Base-by-base conservation (phyloP, 2,888 invertebrate species). In the Thalpophila matura region DNA sequence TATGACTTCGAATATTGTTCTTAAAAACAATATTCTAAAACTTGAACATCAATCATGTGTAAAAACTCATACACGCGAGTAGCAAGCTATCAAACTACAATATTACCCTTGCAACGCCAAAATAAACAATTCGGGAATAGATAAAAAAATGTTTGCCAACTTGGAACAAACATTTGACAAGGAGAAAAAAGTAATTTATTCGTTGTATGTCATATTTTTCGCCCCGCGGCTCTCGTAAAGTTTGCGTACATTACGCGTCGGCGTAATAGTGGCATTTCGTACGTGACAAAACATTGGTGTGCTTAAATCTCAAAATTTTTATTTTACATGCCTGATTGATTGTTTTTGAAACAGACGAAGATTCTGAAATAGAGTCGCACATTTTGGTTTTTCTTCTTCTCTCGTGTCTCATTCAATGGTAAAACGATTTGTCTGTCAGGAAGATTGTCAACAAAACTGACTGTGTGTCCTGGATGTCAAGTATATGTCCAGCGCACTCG, bases 141-240 rank as follows among this genome's bases (percentile, higher is more conserved):
- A 80, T 84, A 80, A 84, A 85, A 81, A 83, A 75, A 81, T 60
- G 45, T 55, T 54, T 24, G 27, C 14, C 42, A 77, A 78, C 72
- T 78, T 68, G 35, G 43, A 64, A 80, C 85, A 86, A 86, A 88
- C 83, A 85, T 74, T 73, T 78, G 75, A 80, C 79, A 80, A 79
- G 79, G 81, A 79, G 82, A 79, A 76, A 83, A 88, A 86, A 74
- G 86, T 88, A 86, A 90, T 89, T 89, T 91, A 88, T 89, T 88
- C 85, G 81, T 76, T 81, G 81, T 88, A 86, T 83, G 86, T 90
- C 89, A 88, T 84, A 81, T 85, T 86, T 82, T 70, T 70, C 74
- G 76, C 74, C 82, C 77, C 71, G 57, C 59, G 74, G 77, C 62
- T 57, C 65, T 81, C 81, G 75, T 81, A 81, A 83, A 84, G 57